A percentile compares a stretch with the other conserved stretches of the same genome.
Conservation (phyloP, 2,113 vertebrate species). For the Callithrix jacchus region DNA sequence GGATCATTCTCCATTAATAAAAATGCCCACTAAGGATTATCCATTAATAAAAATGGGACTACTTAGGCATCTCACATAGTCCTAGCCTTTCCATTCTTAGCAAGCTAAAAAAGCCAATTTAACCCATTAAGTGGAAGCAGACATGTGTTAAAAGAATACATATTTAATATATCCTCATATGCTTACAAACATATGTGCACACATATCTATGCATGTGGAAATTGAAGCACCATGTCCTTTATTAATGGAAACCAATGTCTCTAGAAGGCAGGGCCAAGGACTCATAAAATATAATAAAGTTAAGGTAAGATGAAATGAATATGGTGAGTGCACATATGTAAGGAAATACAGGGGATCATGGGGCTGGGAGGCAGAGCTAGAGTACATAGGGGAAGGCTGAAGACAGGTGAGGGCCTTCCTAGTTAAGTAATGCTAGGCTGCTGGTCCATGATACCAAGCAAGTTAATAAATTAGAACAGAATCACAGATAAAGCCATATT, state of each 20-base stretch:
- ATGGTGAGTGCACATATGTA: not conserved
- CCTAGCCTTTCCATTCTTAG: not conserved
- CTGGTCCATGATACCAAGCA: not conserved
- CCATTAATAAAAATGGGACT: not conserved
- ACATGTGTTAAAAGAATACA: not conserved
- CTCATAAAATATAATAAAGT: not conserved
- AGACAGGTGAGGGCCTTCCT: not conserved
- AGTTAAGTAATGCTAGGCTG: not conserved
- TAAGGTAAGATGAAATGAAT: not conserved
- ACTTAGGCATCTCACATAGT: not conserved
- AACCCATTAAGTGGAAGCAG: not conserved
- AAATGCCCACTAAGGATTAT: not conserved
- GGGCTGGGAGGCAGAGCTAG: not conserved
- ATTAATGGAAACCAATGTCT: not conserved
- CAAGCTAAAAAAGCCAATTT: constrained; percentile 14
- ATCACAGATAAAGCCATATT: not conserved
- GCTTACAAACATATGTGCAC: not conserved
- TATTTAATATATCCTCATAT: not conserved
- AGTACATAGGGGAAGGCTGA: not conserved
- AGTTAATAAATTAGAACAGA: not conserved
- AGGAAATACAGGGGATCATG: not conserved
- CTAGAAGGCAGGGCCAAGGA: not conserved
- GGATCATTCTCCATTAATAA: not conserved
- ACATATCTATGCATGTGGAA: not conserved
- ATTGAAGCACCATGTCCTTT: not conserved